Conservation (phyloP, 1,140 invertebrate genomes). For the Drosophila bocki region DNA sequence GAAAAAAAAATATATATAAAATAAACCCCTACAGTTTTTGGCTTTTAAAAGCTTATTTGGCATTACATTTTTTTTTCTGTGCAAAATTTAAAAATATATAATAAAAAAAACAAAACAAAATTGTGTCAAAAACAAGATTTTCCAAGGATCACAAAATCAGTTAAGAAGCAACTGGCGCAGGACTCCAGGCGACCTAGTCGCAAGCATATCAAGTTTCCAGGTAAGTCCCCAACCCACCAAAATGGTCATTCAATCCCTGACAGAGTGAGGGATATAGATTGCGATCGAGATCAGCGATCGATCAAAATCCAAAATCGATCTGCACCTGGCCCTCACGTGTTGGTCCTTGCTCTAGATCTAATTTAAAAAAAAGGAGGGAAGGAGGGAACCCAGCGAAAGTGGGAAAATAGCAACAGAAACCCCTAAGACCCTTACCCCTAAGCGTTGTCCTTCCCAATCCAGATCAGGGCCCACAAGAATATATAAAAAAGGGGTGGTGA, state of each 20-base stretch:
- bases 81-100: slow-evolving; percentile 5
- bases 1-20: neutral
- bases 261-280: neutral
- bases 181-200: slow-evolving; percentile 60
- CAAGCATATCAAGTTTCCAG: slow-evolving; percentile 44
- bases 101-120: neutral
- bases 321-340: slow-evolving; percentile 65
- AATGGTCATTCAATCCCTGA: slow-evolving; percentile 31
- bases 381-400: slow-evolving; percentile 3
- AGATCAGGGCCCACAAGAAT: slow-evolving; percentile 49
- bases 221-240: slow-evolving; percentile 13
- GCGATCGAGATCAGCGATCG: slow-evolving; percentile 29
- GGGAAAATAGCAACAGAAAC: slow-evolving; percentile 18
- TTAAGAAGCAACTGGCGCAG: slow-evolving; percentile 1
- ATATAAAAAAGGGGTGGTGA: slow-evolving; percentile 67
- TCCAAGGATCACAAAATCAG: neutral
- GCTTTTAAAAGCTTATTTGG: slow-evolving; percentile 8
- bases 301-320: slow-evolving; percentile 28
- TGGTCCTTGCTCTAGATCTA: slow-evolving; percentile 80
- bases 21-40: neutral
- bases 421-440: slow-evolving; percentile 53
- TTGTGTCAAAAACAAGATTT: neutral
- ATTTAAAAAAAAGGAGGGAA: slow-evolving; percentile 53
- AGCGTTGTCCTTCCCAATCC: too few species aligned
- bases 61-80: slow-evolving; percentile 34